Evolutionary conservation across 2,797 vertebrate species (phyloP), one percentile per base, ranked within the genome.

Genomic region (Gouania willdenowi): DNA sequence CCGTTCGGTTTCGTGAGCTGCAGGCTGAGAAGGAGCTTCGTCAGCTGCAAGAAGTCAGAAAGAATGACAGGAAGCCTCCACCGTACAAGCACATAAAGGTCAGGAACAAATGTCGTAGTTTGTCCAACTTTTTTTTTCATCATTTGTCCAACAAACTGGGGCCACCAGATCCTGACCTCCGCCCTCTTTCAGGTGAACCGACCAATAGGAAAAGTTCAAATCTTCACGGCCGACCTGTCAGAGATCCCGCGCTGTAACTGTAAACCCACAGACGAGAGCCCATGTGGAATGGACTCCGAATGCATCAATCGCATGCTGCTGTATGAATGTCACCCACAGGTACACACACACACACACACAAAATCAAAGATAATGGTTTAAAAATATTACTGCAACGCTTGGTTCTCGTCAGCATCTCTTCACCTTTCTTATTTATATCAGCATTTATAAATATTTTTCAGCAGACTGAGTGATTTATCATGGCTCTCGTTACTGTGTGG

Each of bases 261-360:
- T 66, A 98, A 97, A 66, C 90, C 88, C 2, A 71, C 91, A 0
- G 95, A 98, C 3, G 94, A 99, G 70, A 95, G 86, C 47, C 95
- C 95, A 0, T 99, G 96, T 1, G 94, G 96, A 10, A 87, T 90
- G 48, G 96, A 99, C 69, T 99, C 96, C 0, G 95, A 98, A 59
- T 99, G 96, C 81, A 93, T 98, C 81, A 99, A 98, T 71, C 94
- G 96, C 46, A 98, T 99, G 96, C 66, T 99, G 74, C 88, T 99
- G 1, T 99, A 99, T 1, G 96, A 99, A 49, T 99, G 96, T 69
- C 94, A 99, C 51, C 92, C 95, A 3, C 68, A 94, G 51, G 92
- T 94, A 67, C 6, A 4, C 7, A 26, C 29, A 36, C 8, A 0
- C 15, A 19, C 18, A 5, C 10, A 5, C 22, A 8, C 25, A 3